These are phyloP conservation scores for Synanthedon vespiformis DNA, from an alignment of 2,888 invertebrate genomes.

Conservation along the genomic window DNA sequence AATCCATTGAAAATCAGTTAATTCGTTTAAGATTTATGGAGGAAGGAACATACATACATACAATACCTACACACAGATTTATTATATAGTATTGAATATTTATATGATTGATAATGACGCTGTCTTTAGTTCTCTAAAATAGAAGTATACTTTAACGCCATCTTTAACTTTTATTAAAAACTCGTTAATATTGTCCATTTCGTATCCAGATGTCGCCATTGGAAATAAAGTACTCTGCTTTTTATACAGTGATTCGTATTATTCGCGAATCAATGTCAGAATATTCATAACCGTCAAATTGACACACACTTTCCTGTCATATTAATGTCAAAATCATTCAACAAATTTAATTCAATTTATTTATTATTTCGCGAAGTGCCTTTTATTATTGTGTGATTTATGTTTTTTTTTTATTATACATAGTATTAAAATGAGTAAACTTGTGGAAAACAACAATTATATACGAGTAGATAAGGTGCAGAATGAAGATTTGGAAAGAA, in stretches of 20 bases:
- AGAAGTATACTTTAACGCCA: background rate
- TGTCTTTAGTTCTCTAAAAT: no score
- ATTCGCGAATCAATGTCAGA: no score
- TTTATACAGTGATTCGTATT: no score
- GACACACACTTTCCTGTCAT: background rate
- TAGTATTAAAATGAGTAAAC: conserved; percentile 7
- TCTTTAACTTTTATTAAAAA: background rate
- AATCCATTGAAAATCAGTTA: no score
- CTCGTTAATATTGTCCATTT: background rate
- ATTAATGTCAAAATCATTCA: conserved; percentile 8
- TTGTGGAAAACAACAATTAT: conserved; percentile 9
- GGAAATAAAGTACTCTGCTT: no score
- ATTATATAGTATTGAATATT: no score
- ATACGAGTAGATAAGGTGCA: conserved; percentile 1
- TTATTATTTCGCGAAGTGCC: conserved; percentile 9
- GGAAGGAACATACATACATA: no score
- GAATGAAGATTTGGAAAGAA: background rate
- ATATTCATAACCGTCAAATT: background rate
- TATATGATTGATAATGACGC: no score
- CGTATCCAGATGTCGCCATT: background rate
- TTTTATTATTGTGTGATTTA: conserved; percentile 9
- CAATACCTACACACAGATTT: no score
- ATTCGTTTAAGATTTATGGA: no score
- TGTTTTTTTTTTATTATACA: conserved; percentile 3
- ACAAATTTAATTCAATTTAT: conserved; percentile 7